Evolutionary conservation across 2,113 vertebrate genomes (phyloP).

Genomic region (Mungos mungo): DNA sequence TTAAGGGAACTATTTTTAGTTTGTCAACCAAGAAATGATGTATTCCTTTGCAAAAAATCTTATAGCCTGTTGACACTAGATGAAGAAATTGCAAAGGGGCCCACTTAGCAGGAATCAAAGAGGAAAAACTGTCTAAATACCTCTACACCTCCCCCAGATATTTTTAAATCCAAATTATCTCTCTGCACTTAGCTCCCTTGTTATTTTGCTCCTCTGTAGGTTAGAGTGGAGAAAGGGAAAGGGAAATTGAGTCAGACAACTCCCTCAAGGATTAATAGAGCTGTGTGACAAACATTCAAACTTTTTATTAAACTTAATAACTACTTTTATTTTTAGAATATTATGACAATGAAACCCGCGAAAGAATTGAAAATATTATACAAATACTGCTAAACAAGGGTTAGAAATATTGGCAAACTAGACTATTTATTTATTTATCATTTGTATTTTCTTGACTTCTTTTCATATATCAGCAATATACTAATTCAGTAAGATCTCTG

Average conservation of each 20-base stretch:
- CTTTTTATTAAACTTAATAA: conserved; percentile 10
- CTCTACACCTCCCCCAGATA: conserved; percentile 1
- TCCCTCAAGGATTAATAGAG: not conserved
- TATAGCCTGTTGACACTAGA: conserved; percentile 36
- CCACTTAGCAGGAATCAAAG: conserved; percentile 6
- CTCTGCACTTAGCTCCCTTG: not conserved
- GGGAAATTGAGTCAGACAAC: not conserved
- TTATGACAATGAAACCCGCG: not conserved
- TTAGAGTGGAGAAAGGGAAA: not conserved
- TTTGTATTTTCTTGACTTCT: not conserved
- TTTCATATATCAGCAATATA: not conserved
- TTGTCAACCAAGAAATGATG: conserved; percentile 50
- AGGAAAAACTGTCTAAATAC: not conserved
- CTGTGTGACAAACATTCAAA: not conserved
- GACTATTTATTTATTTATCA: not conserved
- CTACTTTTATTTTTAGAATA: not conserved
- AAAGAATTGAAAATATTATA: not conserved
- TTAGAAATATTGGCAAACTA: not conserved
- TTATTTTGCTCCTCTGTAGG: not conserved
- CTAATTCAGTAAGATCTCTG: not conserved
- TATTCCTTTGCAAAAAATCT: conserved; percentile 1
- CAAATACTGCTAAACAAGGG: not conserved
- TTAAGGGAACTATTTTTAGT: conserved; percentile 48
- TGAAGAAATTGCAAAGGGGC: conserved; percentile 7
- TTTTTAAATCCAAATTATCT: conserved; percentile 47